Percentiles rank a stretch among this genome's conserved stretches.
Evolutionary conservation across 2,888 invertebrate species (phyloP).

Genomic region (Globia sparganii): DNA sequence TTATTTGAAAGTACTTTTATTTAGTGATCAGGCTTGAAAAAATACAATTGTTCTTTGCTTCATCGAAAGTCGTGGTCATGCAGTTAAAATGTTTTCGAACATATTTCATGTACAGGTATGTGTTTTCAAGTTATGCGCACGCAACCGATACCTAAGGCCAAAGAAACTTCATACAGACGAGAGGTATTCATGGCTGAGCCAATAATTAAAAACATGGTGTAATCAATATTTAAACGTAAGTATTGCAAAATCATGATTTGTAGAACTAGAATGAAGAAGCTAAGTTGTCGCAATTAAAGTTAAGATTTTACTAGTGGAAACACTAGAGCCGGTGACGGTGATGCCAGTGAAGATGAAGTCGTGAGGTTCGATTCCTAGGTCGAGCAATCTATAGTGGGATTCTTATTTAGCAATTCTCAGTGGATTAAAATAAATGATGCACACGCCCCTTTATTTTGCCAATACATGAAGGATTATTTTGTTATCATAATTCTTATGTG

Average conservation of each 20-base stretch:
- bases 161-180: slow-evolving; percentile 20
- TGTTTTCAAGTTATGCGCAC: slow-evolving; percentile 41
- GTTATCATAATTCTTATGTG: background rate
- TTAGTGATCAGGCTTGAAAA: slow-evolving; percentile 60
- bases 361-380: background rate
- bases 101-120: slow-evolving; percentile 43
- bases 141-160: slow-evolving; percentile 45
- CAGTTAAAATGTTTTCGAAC: slow-evolving; percentile 55
- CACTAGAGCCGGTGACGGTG: background rate
- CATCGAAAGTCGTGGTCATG: slow-evolving; percentile 53
- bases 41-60: slow-evolving; percentile 59
- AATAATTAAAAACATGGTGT: slow-evolving; percentile 29
- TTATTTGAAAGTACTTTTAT: slow-evolving; percentile 78
- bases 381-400: background rate
- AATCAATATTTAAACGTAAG: slow-evolving; percentile 14
- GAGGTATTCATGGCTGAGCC: slow-evolving; percentile 13
- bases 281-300: background rate
- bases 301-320: no score
- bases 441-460: background rate
- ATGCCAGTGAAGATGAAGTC: background rate
- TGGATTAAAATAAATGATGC: background rate
- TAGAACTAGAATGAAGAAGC: background rate
- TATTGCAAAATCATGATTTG: slow-evolving; percentile 19
- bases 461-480: background rate
- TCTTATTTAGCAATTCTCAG: background rate